Percentiles rank a stretch among this genome's conserved stretches.
These are phyloP conservation scores for Madoqua kirkii DNA, from an alignment of 2,113 vertebrate species.

Conservation along the genomic window DNA sequence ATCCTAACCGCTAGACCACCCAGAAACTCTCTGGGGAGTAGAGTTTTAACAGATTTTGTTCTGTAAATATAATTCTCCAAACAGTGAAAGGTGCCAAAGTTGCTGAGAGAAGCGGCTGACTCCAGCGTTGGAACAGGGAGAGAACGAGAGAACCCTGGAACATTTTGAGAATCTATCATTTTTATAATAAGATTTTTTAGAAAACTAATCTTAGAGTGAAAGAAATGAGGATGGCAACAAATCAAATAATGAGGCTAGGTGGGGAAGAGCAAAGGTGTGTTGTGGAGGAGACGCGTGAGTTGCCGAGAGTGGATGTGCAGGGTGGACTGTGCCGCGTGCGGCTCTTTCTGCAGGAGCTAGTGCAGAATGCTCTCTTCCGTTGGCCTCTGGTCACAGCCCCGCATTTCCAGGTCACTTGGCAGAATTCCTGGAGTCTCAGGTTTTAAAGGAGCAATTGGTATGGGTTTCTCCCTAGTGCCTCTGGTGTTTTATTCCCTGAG, in stretches of 20 bases:
- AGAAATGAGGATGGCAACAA: neutral
- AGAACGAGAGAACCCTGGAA: neutral
- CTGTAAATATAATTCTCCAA: neutral
- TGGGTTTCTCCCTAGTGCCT: neutral
- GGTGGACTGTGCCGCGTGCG: neutral
- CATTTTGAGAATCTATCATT: neutral
- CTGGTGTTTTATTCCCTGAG: neutral
- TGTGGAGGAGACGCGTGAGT: neutral
- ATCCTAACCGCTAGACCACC: neutral
- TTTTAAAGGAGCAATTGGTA: slow-evolving; percentile 5
- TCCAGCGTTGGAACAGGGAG: neutral
- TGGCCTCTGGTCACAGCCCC: neutral
- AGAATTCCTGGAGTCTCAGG: neutral
- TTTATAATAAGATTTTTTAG: neutral
- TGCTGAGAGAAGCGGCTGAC: neutral
- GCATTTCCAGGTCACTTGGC: slow-evolving; percentile 8
- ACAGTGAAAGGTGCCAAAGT: neutral
- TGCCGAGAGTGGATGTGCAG: neutral
- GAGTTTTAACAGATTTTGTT: neutral
- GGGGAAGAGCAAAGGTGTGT: neutral
- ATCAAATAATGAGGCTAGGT: neutral
- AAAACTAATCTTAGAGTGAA: neutral
- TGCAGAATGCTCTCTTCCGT: neutral
- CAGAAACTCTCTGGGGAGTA: neutral
- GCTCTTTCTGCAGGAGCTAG: neutral